Conservation (phyloP, 2,888 invertebrate genomes). For the Clunio marinus region DNA sequence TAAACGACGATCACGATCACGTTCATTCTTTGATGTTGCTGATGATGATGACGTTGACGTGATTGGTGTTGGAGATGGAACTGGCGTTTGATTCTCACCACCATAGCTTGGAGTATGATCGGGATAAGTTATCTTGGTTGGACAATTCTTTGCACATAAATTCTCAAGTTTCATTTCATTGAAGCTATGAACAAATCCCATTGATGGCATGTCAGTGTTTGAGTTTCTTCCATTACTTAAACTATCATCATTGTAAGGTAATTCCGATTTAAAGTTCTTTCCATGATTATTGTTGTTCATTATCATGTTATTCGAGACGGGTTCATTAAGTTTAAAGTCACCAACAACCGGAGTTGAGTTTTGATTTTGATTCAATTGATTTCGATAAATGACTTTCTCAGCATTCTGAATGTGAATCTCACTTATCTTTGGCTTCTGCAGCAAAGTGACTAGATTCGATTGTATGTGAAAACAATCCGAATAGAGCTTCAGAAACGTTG, state of each 20-base stretch:
- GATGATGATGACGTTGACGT: neutral
- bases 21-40: conserved; percentile 48
- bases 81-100: conserved; percentile 10
- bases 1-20: conserved; percentile 49
- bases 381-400: conserved; percentile 42
- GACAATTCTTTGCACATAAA: conserved; percentile 51
- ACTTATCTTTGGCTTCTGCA: conserved; percentile 70
- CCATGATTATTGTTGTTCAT: conserved; percentile 20
- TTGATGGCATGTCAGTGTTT: conserved; percentile 22
- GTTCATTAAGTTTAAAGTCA: conserved; percentile 51
- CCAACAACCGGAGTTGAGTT: conserved; percentile 40
- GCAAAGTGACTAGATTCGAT: conserved; percentile 81
- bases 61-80: conserved; percentile 2
- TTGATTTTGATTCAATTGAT: conserved; percentile 1
- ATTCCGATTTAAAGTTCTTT: conserved; percentile 25
- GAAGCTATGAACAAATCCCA: conserved; percentile 11
- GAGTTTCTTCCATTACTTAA: conserved; percentile 27
- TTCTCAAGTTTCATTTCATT: conserved; percentile 49
- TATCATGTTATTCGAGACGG: conserved; percentile 47
- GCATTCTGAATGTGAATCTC: conserved; percentile 52
- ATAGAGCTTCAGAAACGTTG: conserved; percentile 86
- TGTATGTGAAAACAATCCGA: conserved; percentile 93
- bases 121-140: conserved; percentile 41
- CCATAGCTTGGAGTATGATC: conserved; percentile 9
- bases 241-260: conserved; percentile 47